Conservation (phyloP, 2,888 invertebrate genomes). For the Fissipunctia ypsillon region DNA sequence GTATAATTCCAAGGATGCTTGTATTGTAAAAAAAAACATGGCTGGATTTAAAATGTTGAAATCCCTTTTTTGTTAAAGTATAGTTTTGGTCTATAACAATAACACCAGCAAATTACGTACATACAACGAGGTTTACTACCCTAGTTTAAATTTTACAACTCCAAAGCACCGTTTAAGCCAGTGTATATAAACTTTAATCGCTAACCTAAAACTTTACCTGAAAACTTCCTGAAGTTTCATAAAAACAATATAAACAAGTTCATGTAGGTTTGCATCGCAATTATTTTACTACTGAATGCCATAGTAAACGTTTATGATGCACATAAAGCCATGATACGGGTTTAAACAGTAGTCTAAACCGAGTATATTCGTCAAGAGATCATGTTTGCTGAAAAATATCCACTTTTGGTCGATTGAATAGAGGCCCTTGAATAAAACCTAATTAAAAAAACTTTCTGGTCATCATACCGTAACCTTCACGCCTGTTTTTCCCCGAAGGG, state of each 20-base stretch:
- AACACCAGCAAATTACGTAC: background rate
- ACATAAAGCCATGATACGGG: slow-evolving; percentile 27
- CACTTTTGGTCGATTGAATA: too few species aligned
- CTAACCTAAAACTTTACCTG: slow-evolving; percentile 42
- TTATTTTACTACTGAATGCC: slow-evolving; percentile 38
- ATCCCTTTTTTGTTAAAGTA: background rate
- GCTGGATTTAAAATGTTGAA: background rate
- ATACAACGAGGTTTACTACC: background rate
- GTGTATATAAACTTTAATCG: slow-evolving; percentile 44
- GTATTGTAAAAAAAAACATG: background rate
- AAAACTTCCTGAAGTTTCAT: slow-evolving; percentile 53
- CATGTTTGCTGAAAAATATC: too few species aligned
- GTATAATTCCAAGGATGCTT: too few species aligned
- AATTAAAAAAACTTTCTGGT: too few species aligned
- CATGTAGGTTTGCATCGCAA: slow-evolving; percentile 46
- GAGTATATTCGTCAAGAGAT: too few species aligned
- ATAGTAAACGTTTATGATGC: slow-evolving; percentile 53
- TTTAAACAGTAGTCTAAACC: background rate
- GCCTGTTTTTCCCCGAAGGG: too few species aligned
- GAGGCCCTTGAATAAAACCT: too few species aligned
- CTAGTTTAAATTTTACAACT: slow-evolving; percentile 40
- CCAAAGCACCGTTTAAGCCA: slow-evolving; percentile 23
- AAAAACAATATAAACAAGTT: slow-evolving; percentile 56
- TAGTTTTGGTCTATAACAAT: background rate
- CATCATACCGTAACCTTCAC: too few species aligned